Percentiles rank a stretch among this genome's conserved stretches.
phyloP scores from a whole-genome alignment of 1,140 invertebrate species.

The Drosophila kohkoa region DNA sequence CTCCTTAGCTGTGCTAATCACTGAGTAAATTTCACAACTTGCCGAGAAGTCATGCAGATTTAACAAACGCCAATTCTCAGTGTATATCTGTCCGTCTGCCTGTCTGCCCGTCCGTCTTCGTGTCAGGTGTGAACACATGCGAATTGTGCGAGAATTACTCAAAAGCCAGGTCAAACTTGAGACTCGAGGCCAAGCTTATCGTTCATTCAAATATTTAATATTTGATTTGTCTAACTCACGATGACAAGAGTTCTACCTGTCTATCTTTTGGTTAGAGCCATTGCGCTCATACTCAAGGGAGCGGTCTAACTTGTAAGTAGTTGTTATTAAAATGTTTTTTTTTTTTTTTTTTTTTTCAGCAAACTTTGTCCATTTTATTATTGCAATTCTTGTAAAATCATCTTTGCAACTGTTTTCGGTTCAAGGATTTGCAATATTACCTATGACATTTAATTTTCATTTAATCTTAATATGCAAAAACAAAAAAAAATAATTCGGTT shows the following conservation, averaged over 20 bases:
- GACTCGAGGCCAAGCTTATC: slow-evolving; percentile 54
- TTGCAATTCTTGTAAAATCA: too few relatives aligned
- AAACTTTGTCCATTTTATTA: not conserved
- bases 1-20: slow-evolving; percentile 56
- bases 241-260: slow-evolving; percentile 12
- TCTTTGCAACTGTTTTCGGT: not conserved
- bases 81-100: not conserved
- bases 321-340: not conserved
- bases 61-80: slow-evolving; percentile 12
- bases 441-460: not conserved
- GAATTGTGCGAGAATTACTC: slow-evolving; percentile 18
- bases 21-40: slow-evolving; percentile 65
- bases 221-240: slow-evolving; percentile 35
- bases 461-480: not conserved
- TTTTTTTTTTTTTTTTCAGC: not conserved
- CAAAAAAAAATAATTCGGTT: too few relatives aligned
- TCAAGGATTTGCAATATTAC: not conserved
- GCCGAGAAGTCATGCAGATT: slow-evolving; percentile 47
- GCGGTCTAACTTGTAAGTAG: not conserved
- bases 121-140: slow-evolving; percentile 35
- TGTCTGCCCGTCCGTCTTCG: not conserved
- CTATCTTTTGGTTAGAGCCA: not conserved
- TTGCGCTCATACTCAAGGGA: not conserved
- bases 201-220: slow-evolving; percentile 57
- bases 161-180: not conserved